Base-by-base conservation (phyloP, 2,888 invertebrate genomes). In the Drosophila macrospina region DNA sequence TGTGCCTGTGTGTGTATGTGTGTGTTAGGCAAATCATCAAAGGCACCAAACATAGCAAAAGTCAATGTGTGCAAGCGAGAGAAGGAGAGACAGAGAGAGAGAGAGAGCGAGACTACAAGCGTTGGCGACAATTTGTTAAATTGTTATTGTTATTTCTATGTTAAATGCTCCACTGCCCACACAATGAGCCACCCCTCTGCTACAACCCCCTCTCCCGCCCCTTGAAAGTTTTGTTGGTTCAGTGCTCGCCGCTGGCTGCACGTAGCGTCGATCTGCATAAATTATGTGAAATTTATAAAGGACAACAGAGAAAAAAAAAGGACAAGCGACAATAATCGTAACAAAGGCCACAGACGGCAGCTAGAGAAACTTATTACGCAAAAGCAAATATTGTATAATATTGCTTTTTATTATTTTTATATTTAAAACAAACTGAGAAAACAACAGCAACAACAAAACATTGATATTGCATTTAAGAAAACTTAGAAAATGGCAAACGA, bases 61-160 rank as follows among this genome's bases (percentile, higher is more conserved):
- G 55, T 1, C 52, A 52, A 24, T 28, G 36, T 32, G 59, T 60
- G 34, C 28, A 45, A 70, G 52, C 41, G 30, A 41, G 60, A 45
- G 45, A n/a, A 36, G n/a, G 41, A 52, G 39, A 32, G 34, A 36
- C n/a, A n/a, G n/a, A n/a, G n/a, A 15, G 44, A 55, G 42, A 32
- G 34, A 48, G 54, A 34, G 36, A 20, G 34, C 32, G 36, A 42
- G 64, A 42, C 56, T 36, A n/a, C 36, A 34, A 64, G 66, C 62
- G 64, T 54, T 79, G 85, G 82, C 87, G 85, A 87, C 85, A 86
- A 86, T 86, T 86, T 86, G 85, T 86, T 88, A 87, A 86, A 86
- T 88, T 86, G 89, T 88, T 86, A 86, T 86, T 88, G 87, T 86
- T 85, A 85, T 85, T 85, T 88, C 87, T 85, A 88, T 88, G 85